phyloP scores from a whole-genome alignment of 1,140 invertebrate species.

The Drosophila paulistorum region DNA sequence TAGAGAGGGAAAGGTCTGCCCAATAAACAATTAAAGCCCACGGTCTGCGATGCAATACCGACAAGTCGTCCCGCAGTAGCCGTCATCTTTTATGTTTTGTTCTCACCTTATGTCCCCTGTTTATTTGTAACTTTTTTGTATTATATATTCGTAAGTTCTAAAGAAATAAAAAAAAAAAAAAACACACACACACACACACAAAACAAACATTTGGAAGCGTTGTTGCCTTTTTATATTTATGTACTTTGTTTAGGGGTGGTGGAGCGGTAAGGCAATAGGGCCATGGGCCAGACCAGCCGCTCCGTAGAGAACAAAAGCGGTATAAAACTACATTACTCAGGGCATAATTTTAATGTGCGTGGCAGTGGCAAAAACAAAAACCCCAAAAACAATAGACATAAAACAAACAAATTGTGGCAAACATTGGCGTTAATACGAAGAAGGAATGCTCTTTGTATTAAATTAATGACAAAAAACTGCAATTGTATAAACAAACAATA shows the following conservation, averaged over 20 bases:
- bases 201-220: constrained; percentile 55
- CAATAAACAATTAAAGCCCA: too few species aligned
- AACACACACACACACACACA: too few species aligned
- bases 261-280: not conserved
- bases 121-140: too few species aligned
- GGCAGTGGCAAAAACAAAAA: constrained; percentile 36
- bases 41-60: too few species aligned
- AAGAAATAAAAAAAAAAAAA: too few species aligned
- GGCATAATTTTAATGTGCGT: constrained; percentile 78
- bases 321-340: constrained; percentile 69
- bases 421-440: not conserved
- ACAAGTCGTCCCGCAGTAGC: too few species aligned
- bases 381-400: constrained; percentile 58
- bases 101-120: too few species aligned
- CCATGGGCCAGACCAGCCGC: not conserved
- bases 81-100: too few species aligned
- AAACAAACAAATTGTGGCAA: constrained; percentile 37
- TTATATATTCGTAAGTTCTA: too few species aligned
- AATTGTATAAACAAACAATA: too few species aligned
- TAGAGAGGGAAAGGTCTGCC: too few species aligned
- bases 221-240: constrained; percentile 58
- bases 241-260: constrained; percentile 28
- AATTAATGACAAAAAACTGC: too few species aligned
- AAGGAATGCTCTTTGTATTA: not conserved
- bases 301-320: constrained; percentile 35